phyloP scores from a whole-genome alignment of 1,140 invertebrate species.

The Eumaeus atala region DNA sequence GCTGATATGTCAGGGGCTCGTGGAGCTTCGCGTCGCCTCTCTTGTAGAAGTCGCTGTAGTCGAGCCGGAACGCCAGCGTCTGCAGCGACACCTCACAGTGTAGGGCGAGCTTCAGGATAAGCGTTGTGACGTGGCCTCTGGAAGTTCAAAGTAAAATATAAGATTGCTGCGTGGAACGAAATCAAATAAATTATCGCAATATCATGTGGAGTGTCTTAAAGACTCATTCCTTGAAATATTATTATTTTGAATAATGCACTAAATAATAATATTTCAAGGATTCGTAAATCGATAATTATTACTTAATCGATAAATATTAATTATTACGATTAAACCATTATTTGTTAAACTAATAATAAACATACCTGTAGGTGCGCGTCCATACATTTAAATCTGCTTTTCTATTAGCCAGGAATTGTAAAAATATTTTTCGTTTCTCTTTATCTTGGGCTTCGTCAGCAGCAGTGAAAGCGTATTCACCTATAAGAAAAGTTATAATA shows the following conservation, averaged over 20 bases:
- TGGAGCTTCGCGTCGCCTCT: slow-evolving; percentile 83
- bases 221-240: no score
- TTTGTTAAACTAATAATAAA: background rate
- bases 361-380: slow-evolving; percentile 77
- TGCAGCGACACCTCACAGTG: slow-evolving; percentile 87
- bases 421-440: slow-evolving; percentile 77
- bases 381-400: slow-evolving; percentile 79
- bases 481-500: slow-evolving; percentile 34
- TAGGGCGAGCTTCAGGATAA: slow-evolving; percentile 85
- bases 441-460: slow-evolving; percentile 75
- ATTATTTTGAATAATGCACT: no score
- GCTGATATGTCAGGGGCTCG: slow-evolving; percentile 83
- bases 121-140: slow-evolving; percentile 84
- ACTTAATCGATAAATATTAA: no score
- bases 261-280: no score
- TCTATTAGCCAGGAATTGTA: slow-evolving; percentile 77
- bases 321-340: no score
- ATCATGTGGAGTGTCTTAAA: no score
- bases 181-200: no score
- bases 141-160: slow-evolving; percentile 13
- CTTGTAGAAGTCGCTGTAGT: slow-evolving; percentile 94
- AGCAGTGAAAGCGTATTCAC: slow-evolving; percentile 75
- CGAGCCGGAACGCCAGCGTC: slow-evolving; percentile 90
- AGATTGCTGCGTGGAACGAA: no score
- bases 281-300: no score